Evolutionary conservation across 2,113 vertebrate genomes (phyloP).

Genomic region (Spea bombifrons): DNA sequence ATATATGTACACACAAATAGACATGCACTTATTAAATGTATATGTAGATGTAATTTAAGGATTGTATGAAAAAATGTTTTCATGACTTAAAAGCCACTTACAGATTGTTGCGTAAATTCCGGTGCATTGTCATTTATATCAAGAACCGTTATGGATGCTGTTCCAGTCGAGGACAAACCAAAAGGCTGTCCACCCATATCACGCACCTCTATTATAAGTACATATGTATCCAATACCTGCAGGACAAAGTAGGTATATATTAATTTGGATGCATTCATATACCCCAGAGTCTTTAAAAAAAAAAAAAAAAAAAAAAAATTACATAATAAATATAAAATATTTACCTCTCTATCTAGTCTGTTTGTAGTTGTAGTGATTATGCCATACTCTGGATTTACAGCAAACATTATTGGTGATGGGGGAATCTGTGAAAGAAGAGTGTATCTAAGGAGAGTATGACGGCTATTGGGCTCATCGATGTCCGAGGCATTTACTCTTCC

Average conservation of each 20-base stretch:
- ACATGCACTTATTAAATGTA: no score
- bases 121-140: slow-evolving; percentile 85
- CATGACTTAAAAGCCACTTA: slow-evolving; percentile 63
- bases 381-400: slow-evolving; percentile 66
- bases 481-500: slow-evolving; percentile 74
- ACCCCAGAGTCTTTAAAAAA: background rate
- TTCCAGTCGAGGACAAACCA: slow-evolving; percentile 72
- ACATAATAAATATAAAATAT: slow-evolving; percentile 26
- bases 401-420: slow-evolving; percentile 57
- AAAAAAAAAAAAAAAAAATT: background rate
- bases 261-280: background rate
- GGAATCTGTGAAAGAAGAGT: slow-evolving; percentile 65
- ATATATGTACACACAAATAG: no score
- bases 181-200: slow-evolving; percentile 70
- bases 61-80: background rate
- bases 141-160: slow-evolving; percentile 63
- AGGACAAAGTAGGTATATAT: slow-evolving; percentile 28
- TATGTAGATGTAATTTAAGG: no score
- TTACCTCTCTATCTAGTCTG: slow-evolving; percentile 84
- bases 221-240: slow-evolving; percentile 64
- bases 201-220: slow-evolving; percentile 66
- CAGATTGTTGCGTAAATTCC: slow-evolving; percentile 65
- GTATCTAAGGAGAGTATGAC: slow-evolving; percentile 70
- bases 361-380: slow-evolving; percentile 60
- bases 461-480: slow-evolving; percentile 63